Percentiles rank a stretch among this genome's conserved stretches.
Conservation (phyloP, 2,797 vertebrate genomes). For the Cossypha caffra region DNA sequence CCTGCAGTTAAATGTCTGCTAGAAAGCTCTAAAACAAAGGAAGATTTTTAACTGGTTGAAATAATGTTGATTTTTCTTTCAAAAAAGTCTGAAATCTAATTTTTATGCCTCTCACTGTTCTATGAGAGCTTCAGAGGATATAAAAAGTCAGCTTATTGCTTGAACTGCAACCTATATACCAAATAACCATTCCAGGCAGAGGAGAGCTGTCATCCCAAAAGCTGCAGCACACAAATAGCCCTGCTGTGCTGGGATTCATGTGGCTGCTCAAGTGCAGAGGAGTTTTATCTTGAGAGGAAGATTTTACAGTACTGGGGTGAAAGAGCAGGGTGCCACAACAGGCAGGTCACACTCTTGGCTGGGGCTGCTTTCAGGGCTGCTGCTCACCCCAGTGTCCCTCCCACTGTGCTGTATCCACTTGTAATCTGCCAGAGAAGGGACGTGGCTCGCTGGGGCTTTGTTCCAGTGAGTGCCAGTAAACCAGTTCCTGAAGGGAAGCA, state of each 20-base stretch:
- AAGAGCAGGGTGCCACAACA: not conserved
- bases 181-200: not conserved
- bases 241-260: not conserved
- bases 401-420: not conserved
- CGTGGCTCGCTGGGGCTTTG: not conserved
- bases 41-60: not conserved
- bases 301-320: not conserved
- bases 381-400: not conserved
- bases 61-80: not conserved
- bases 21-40: not conserved
- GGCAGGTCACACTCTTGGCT: not conserved
- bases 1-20: not conserved
- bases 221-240: not conserved
- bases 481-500: not conserved
- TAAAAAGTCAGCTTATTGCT: not conserved
- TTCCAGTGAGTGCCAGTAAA: not conserved
- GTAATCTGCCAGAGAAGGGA: not conserved
- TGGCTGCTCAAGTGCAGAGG: not conserved
- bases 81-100: not conserved
- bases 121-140: not conserved
- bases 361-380: not conserved
- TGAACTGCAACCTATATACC: not conserved
- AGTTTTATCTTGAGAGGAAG: not conserved
- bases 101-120: not conserved
- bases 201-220: not conserved